Conservation (phyloP, 2,113 vertebrate species). For the Copsychus sechellarum region DNA sequence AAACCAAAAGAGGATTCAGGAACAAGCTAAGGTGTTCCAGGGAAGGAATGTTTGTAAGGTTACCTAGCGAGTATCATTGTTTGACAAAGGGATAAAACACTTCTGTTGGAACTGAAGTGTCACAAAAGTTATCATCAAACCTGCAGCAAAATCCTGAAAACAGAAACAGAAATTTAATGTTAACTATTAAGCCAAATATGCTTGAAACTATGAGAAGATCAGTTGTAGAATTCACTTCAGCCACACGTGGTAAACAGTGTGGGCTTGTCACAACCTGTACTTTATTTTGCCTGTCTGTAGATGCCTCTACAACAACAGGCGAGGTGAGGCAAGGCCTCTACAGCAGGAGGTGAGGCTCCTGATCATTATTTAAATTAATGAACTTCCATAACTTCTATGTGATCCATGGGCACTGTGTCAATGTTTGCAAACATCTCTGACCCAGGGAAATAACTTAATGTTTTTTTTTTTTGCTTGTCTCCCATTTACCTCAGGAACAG, state of each 20-base stretch:
- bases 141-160: not conserved
- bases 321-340: too few relatives aligned
- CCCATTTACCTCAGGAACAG: not conserved
- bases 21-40: not conserved
- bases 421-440: not conserved
- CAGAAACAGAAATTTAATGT: not conserved
- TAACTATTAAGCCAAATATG: not conserved
- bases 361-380: not conserved
- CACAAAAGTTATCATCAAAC: not conserved
- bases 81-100: not conserved
- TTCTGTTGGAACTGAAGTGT: not conserved
- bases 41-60: not conserved
- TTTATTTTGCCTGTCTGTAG: not conserved
- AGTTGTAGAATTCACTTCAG: not conserved
- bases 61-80: not conserved
- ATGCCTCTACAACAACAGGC: not conserved
- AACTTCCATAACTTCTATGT: not conserved
- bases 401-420: not conserved
- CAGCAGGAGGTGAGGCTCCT: not conserved
- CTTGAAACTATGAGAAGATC: not conserved
- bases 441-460: not conserved
- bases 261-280: not conserved
- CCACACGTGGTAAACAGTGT: not conserved
- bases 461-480: not conserved
- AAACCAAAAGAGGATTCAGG: not conserved